phyloP scores from a whole-genome alignment of 2,888 invertebrate species.

The Stenotaenia linearis region DNA sequence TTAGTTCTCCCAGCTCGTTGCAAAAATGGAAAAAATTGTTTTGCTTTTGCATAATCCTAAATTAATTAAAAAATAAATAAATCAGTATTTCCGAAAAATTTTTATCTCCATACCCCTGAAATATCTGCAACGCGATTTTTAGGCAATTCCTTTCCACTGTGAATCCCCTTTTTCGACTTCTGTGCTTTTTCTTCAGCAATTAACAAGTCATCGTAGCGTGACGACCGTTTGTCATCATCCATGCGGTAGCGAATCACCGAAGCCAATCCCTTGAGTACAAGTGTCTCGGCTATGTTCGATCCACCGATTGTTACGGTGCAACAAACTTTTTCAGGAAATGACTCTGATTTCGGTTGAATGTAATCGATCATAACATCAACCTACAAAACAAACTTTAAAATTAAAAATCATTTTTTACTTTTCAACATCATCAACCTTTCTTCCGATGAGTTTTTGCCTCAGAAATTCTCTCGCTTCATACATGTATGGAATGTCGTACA shows the following conservation, averaged over 20 bases:
- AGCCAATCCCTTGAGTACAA: slow-evolving; percentile 86
- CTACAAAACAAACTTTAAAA: slow-evolving; percentile 38
- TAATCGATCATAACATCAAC: slow-evolving; percentile 88
- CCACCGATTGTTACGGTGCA: slow-evolving; percentile 83
- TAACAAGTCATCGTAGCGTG: slow-evolving; percentile 83
- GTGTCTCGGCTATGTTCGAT: slow-evolving; percentile 80
- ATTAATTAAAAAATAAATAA: not conserved
- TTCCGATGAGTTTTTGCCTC: slow-evolving; percentile 89
- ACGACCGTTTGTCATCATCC: slow-evolving; percentile 93
- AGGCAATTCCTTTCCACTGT: slow-evolving; percentile 75
- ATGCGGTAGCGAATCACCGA: slow-evolving; percentile 88
- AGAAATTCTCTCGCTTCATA: slow-evolving; percentile 96
- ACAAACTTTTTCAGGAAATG: slow-evolving; percentile 90
- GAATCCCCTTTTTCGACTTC: slow-evolving; percentile 74
- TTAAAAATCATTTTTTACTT: not conserved
- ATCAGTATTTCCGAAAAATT: not conserved
- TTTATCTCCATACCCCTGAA: slow-evolving; percentile 52
- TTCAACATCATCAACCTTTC: slow-evolving; percentile 57
- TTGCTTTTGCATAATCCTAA: slow-evolving; percentile 72
- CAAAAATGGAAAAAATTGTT: slow-evolving; percentile 88
- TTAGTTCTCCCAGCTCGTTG: slow-evolving; percentile 84
- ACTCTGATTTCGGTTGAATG: slow-evolving; percentile 88
- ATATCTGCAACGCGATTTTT: slow-evolving; percentile 82
- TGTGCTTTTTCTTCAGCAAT: slow-evolving; percentile 89
- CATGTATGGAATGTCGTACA: slow-evolving; percentile 98